These are phyloP conservation scores for Drosophila flavopinicola DNA, from an alignment of 2,888 invertebrate species.

Conservation along the genomic window DNA sequence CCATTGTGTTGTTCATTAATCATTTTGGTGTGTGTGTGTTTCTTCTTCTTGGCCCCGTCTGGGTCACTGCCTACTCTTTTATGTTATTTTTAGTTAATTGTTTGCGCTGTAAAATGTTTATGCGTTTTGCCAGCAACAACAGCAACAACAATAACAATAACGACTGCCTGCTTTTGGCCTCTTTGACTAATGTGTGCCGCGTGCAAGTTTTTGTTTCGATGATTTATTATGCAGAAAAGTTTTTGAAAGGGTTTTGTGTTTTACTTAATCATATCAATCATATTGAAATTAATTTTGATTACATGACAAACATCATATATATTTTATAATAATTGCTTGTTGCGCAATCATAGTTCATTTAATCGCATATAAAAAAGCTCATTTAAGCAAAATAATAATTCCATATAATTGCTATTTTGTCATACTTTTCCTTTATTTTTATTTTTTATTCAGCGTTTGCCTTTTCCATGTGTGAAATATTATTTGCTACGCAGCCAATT, in stretches of 20 bases:
- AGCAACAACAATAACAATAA: conserved; percentile 36
- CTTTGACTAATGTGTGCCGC: conserved; percentile 78
- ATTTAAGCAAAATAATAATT: neutral
- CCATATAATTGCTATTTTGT: no score
- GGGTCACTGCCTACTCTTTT: conserved; percentile 69
- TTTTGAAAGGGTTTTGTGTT: conserved; percentile 60
- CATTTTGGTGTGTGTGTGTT: conserved; percentile 51
- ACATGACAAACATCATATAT: conserved; percentile 42
- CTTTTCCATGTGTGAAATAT: no score
- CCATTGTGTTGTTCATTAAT: conserved; percentile 70
- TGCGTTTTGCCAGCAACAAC: conserved; percentile 65
- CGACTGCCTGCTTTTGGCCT: conserved; percentile 58
- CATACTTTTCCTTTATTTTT: no score
- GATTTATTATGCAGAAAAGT: conserved; percentile 67
- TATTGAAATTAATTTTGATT: conserved; percentile 73
- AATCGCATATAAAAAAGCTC: neutral
- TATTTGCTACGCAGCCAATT: no score
- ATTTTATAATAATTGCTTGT: neutral
- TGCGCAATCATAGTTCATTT: conserved; percentile 1
- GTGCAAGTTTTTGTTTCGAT: conserved; percentile 66
- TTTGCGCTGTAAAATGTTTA: conserved; percentile 79
- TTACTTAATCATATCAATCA: conserved; percentile 70
- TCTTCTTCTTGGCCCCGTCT: conserved; percentile 30
- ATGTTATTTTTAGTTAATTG: conserved; percentile 80
- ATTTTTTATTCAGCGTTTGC: no score